Evolutionary conservation across 2,888 invertebrate genomes (phyloP).

Genomic region (Synergus japonicus): DNA sequence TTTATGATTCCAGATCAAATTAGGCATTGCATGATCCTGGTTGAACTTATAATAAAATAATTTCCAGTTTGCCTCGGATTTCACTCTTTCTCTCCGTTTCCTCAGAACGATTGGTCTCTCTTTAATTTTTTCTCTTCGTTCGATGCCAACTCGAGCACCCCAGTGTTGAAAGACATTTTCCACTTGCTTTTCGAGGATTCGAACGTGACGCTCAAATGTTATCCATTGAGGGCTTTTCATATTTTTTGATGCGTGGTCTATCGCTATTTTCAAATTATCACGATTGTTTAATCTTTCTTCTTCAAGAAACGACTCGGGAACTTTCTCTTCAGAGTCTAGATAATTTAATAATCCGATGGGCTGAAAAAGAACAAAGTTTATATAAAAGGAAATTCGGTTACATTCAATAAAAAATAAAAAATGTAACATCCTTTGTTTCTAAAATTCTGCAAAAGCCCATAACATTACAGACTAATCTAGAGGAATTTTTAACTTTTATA

Average conservation of each 20-base stretch:
- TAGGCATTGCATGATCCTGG: slow-evolving; percentile 95
- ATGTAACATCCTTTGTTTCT: too few species aligned
- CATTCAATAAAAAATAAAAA: neutral
- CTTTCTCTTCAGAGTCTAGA: slow-evolving; percentile 91
- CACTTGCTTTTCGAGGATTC: slow-evolving; percentile 90
- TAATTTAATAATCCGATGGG: slow-evolving; percentile 94
- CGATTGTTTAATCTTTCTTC: slow-evolving; percentile 87
- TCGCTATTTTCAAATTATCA: slow-evolving; percentile 97
- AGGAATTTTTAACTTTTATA: too few species aligned
- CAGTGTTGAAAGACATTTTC: slow-evolving; percentile 87
- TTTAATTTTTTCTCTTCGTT: slow-evolving; percentile 81
- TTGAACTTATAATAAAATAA: slow-evolving; percentile 97
- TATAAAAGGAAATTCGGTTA: neutral
- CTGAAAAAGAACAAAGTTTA: slow-evolving; percentile 77
- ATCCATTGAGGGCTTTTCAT: slow-evolving; percentile 86
- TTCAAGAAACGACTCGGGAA: slow-evolving; percentile 86
- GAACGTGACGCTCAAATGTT: slow-evolving; percentile 85
- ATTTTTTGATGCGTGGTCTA: slow-evolving; percentile 85
- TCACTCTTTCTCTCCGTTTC: slow-evolving; percentile 91
- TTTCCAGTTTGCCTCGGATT: slow-evolving; percentile 93
- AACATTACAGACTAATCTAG: too few species aligned
- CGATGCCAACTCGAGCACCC: slow-evolving; percentile 83
- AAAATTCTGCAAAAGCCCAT: too few species aligned
- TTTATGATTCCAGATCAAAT: slow-evolving; percentile 99
- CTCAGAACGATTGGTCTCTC: slow-evolving; percentile 94